A percentile compares a stretch with the other conserved stretches of the same genome.
Conservation (phyloP, 2,113 vertebrate genomes). For the Herpailurus yagouaroundi region DNA sequence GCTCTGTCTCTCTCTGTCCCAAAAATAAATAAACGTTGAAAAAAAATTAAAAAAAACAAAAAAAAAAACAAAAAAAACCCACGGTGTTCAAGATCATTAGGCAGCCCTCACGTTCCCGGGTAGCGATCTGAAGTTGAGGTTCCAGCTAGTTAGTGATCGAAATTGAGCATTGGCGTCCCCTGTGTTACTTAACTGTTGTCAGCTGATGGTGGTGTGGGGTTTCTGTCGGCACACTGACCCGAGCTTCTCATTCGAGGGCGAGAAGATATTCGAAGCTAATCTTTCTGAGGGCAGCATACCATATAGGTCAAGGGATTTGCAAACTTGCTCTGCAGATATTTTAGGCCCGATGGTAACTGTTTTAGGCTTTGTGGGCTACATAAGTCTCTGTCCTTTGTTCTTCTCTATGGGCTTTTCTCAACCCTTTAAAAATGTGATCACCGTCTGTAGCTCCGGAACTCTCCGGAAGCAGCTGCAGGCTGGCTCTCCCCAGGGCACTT, state of each 20-base stretch:
- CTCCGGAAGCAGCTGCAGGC: neutral
- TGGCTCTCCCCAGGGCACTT: neutral
- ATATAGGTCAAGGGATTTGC: neutral
- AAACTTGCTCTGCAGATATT: neutral
- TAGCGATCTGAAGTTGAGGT: neutral
- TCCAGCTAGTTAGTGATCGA: neutral
- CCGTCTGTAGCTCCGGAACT: neutral
- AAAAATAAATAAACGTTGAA: no score
- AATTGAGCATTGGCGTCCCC: neutral
- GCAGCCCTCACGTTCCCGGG: neutral
- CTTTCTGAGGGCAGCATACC: neutral
- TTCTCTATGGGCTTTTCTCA: neutral
- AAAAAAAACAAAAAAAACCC: no score
- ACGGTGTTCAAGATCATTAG: neutral
- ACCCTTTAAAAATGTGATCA: neutral
- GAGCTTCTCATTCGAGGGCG: neutral
- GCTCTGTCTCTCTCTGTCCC: no score
- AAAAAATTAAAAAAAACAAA: no score
- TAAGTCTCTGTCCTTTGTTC: neutral
- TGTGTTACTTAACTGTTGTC: neutral
- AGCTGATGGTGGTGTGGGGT: neutral
- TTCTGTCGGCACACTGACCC: neutral
- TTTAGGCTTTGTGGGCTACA: neutral
- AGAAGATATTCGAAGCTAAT: neutral
- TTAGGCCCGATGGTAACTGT: neutral